Evolutionary conservation across 2,797 vertebrate genomes (phyloP).

Genomic region (Eulemur mongoz): DNA sequence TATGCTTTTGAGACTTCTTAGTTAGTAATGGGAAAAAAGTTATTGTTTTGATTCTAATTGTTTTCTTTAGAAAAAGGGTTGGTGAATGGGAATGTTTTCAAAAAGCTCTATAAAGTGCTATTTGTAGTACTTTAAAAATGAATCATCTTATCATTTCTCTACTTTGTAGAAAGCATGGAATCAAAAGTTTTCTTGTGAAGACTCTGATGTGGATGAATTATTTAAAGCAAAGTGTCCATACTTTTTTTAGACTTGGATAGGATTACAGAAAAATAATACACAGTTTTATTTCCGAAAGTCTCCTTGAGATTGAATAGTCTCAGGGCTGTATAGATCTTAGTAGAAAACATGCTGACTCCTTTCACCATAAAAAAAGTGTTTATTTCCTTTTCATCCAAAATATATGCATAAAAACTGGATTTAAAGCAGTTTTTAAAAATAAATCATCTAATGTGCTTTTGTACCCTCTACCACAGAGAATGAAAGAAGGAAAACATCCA

Average conservation of each 20-base stretch:
- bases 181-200: constrained; percentile 6
- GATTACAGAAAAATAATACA: constrained; percentile 61
- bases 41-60: background rate
- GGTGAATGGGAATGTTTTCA: background rate
- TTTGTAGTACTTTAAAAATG: background rate
- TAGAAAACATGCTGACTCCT: background rate
- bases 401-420: constrained; percentile 13
- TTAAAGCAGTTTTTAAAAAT: background rate
- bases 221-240: background rate
- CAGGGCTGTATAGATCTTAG: background rate
- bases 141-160: background rate
- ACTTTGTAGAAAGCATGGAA: constrained; percentile 12
- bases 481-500: background rate
- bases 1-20: background rate
- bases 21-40: background rate
- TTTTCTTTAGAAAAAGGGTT: background rate
- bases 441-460: constrained; percentile 8
- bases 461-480: background rate
- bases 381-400: constrained; percentile 56
- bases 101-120: background rate
- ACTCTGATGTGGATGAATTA: constrained; percentile 17
- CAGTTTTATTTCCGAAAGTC: constrained; percentile 62
- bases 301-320: background rate
- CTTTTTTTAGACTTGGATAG: constrained; percentile 49
- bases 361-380: background rate